Base-by-base conservation (phyloP, 1,140 invertebrate genomes). In the Sycophila sp. region DNA sequence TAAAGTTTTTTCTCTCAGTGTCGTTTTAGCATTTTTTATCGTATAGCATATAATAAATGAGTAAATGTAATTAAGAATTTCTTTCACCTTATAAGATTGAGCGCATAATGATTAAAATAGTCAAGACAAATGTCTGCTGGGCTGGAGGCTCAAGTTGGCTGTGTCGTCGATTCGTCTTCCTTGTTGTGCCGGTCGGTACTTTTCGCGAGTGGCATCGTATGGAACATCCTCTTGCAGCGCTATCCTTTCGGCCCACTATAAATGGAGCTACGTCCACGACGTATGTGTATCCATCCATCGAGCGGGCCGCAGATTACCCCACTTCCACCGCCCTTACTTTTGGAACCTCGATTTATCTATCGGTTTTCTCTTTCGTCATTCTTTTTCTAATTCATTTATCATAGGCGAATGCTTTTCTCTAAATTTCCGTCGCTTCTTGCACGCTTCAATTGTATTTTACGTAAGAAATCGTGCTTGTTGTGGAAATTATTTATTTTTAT, bases 101-200 rank as follows among this genome's bases (percentile, higher is more conserved):
- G n/a, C n/a, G n/a, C n/a, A n/a, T n/a, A n/a, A n/a, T n/a, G n/a
- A n/a, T n/a, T n/a, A n/a, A n/a, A n/a, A n/a, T n/a, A n/a, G n/a
- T n/a, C n/a, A n/a, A n/a, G n/a, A n/a, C n/a, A n/a, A n/a, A n/a
- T n/a, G n/a, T n/a, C n/a, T n/a, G n/a, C n/a, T n/a, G n/a, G n/a
- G 17, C 3, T 51, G 45, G 51, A 63, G 53, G 36, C 4, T 28
- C 24, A 4, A 32, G 5, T 45, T 68, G 76, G 71, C 53, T 70
- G 76, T 82, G 82, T 84, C 80, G 79, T 82, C 83, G 75, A 86
- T 85, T 83, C 81, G 81, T 85, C 83, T 85, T 81, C 77, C 67
- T 69, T 79, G 38, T 68, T 36, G 42, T 38, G 45, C 62, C 71
- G 70, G 72, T 68, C 11, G 49, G 64, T 58, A 69, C 76, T 75